Conservation (phyloP, 2,113 vertebrate genomes). For the Hirundichthys speculiger region DNA sequence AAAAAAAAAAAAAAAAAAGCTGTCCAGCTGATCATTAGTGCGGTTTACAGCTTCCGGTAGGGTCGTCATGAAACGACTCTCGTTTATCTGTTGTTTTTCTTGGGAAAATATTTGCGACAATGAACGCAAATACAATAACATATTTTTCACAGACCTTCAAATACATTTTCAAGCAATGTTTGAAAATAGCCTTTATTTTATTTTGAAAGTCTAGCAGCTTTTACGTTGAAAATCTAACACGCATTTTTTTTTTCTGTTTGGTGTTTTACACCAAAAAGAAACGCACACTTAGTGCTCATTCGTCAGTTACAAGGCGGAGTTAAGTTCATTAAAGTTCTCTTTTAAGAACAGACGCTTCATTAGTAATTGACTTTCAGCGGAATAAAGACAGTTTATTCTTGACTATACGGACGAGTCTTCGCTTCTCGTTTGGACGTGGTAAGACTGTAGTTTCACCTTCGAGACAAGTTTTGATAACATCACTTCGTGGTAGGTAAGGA, state of each 20-base stretch:
- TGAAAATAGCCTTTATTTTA: slow-evolving; percentile 11
- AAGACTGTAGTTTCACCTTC: slow-evolving; percentile 28
- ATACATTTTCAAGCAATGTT: too few species aligned
- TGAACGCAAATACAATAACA: too few species aligned
- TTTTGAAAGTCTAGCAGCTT: slow-evolving; percentile 38
- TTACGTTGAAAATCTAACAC: too few species aligned
- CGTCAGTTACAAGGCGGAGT: slow-evolving; percentile 62
- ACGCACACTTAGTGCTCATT: neutral
- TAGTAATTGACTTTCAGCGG: slow-evolving; percentile 4
- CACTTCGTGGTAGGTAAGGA: slow-evolving; percentile 29
- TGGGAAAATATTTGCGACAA: too few species aligned
- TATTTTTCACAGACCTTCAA: too few species aligned
- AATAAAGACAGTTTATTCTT: neutral
- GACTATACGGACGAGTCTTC: too few species aligned
- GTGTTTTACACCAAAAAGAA: accelerated
- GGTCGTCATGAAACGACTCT: too few species aligned
- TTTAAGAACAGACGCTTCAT: slow-evolving; percentile 6
- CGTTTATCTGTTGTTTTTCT: too few species aligned
- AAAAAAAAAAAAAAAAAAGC: too few species aligned
- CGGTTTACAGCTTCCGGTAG: too few species aligned
- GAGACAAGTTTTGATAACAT: neutral
- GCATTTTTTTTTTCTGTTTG: accelerated
- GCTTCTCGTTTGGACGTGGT: too few species aligned
- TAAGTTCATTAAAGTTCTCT: slow-evolving; percentile 41
- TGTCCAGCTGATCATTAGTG: too few species aligned